A percentile compares a stretch with the other conserved stretches of the same genome.
phyloP scores from a whole-genome alignment of 2,113 vertebrate species.

The Fulmarus glacialis region DNA sequence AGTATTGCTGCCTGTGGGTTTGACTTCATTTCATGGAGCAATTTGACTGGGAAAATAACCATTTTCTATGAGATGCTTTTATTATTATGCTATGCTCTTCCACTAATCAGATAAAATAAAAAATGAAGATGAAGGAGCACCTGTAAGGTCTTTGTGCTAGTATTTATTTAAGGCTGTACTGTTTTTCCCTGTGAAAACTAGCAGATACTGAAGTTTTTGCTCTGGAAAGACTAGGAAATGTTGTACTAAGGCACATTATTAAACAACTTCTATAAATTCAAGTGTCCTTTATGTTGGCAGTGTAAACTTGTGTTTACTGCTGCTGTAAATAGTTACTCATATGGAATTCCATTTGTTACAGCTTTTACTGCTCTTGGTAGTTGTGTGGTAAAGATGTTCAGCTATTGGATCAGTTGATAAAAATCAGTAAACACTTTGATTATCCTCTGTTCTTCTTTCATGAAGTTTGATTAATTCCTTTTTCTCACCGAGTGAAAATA shows the following conservation, averaged over 20 bases:
- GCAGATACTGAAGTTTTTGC: neutral
- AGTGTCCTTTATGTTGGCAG: constrained; percentile 19
- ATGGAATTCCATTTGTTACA: neutral
- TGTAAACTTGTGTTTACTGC: neutral
- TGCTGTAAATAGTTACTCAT: neutral
- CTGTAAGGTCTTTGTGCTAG: neutral
- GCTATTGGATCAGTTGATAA: neutral
- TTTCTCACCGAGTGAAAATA: neutral
- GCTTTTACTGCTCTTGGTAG: neutral
- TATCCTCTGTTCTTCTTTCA: neutral
- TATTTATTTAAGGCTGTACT: neutral
- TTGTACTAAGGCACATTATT: constrained; percentile 8
- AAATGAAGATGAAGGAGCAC: neutral
- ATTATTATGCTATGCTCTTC: neutral
- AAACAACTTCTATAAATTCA: constrained; percentile 38
- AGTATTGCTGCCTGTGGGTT: neutral
- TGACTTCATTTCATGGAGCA: neutral
- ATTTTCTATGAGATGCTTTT: constrained; percentile 12
- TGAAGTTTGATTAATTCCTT: constrained; percentile 30
- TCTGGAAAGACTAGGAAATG: neutral
- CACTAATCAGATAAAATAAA: constrained; percentile 12
- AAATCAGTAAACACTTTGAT: constrained; percentile 28
- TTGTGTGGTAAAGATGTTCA: neutral
- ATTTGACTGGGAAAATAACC: neutral
- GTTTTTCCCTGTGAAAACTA: neutral